Percentiles rank a stretch among this genome's conserved stretches.
These are phyloP conservation scores for Mylabris sibirica DNA, from an alignment of 2,888 invertebrate species.

Conservation along the genomic window DNA sequence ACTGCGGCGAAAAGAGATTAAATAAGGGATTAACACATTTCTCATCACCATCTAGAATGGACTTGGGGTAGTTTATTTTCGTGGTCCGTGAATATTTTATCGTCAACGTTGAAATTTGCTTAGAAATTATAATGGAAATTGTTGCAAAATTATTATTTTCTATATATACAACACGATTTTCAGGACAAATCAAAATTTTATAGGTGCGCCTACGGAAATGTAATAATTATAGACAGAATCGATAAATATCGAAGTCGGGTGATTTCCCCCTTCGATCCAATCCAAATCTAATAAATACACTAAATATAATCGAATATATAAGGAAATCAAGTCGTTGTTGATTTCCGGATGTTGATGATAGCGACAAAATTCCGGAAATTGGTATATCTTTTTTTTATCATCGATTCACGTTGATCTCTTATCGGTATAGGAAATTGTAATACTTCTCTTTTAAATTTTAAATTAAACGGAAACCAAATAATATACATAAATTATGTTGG, in stretches of 20 bases:
- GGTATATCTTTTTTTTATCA: background rate
- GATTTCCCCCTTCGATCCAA: background rate
- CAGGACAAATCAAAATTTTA: background rate
- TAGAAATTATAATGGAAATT: background rate
- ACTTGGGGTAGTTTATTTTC: background rate
- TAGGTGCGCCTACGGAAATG: no score
- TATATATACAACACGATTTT: no score
- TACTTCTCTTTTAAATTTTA: background rate
- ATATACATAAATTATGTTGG: background rate
- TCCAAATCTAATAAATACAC: background rate
- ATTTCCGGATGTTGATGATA: constrained; percentile 1
- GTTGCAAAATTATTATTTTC: no score
- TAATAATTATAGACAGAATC: no score
- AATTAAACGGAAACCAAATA: background rate
- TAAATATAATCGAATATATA: background rate
- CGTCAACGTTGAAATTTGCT: background rate
- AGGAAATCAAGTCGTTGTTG: background rate
- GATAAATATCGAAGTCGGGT: background rate
- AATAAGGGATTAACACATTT: constrained; percentile 10
- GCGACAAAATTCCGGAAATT: constrained; percentile 1
- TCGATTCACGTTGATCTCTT: background rate
- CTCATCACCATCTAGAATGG: constrained; percentile 10
- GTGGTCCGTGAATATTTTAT: background rate
- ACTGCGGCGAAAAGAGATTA: constrained; percentile 10
- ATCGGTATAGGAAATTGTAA: background rate